Conservation (phyloP, 2,888 invertebrate genomes). For the Pemphredon lugubris region DNA sequence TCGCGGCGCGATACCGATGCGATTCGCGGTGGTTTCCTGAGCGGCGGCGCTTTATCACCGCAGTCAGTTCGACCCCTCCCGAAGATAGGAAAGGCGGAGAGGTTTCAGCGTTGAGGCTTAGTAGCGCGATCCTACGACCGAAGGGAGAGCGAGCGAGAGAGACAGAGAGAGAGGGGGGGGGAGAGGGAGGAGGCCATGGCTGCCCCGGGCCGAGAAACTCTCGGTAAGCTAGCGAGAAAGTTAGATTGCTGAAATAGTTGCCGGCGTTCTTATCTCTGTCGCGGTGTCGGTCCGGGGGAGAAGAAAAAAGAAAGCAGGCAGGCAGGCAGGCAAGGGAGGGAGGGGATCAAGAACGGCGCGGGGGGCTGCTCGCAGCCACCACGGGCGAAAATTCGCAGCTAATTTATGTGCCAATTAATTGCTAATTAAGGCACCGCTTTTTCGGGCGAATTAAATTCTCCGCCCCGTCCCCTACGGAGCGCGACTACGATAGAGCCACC, state of each 20-base stretch:
- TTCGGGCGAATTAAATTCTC: conserved; percentile 77
- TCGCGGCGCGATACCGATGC: conserved; percentile 7
- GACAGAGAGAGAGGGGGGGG: conserved; percentile 6
- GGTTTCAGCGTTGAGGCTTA: background rate
- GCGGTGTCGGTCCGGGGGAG: conserved; percentile 34
- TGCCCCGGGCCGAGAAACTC: conserved; percentile 48
- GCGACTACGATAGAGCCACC: conserved; percentile 22
- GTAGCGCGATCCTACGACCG: background rate
- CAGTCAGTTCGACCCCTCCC: conserved; percentile 2
- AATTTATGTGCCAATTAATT: conserved; percentile 80
- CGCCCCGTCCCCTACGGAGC: no score
- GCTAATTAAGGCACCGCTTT: conserved; percentile 78
- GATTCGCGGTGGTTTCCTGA: conserved; percentile 17
- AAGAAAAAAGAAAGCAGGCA: conserved; percentile 4
- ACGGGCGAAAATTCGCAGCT: conserved; percentile 72
- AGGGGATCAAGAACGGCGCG: conserved; percentile 23
- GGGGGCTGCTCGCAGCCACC: conserved; percentile 1
- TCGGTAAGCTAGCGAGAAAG: conserved; percentile 69
- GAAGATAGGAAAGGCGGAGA: conserved; percentile 1
- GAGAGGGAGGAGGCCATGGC: conserved; percentile 10
- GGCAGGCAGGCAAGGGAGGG: conserved; percentile 16
- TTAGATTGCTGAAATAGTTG: conserved; percentile 79
- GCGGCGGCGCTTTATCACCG: conserved; percentile 37
- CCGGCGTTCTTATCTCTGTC: conserved; percentile 72
- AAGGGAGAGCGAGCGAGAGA: background rate